These are phyloP conservation scores for Euwallacea similis DNA, from an alignment of 1,140 invertebrate species.

Conservation along the genomic window DNA sequence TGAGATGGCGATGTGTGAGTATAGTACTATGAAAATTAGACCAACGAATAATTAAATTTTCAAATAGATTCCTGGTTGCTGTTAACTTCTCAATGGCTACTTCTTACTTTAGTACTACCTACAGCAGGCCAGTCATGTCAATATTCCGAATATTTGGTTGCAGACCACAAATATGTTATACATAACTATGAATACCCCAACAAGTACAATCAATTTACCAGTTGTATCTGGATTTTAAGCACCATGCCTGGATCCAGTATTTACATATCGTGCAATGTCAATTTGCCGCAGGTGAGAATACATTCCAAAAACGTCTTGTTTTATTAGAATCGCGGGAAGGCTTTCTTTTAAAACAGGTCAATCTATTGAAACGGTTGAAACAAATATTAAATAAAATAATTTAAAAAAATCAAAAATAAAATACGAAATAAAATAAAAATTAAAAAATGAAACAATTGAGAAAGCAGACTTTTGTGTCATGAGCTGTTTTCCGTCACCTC, in stretches of 20 bases:
- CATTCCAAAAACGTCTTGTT: background rate
- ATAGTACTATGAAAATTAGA: too few species aligned
- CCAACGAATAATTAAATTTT: too few species aligned
- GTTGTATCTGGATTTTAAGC: slow-evolving; percentile 11
- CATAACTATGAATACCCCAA: background rate
- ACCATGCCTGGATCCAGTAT: slow-evolving; percentile 7
- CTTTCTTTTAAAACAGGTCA: too few species aligned
- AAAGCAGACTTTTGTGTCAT: too few species aligned
- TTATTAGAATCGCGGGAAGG: too few species aligned
- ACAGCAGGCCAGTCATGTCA: background rate
- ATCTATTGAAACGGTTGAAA: too few species aligned
- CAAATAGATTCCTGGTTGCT: too few species aligned
- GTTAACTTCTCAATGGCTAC: background rate
- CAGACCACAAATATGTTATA: slow-evolving; percentile 9
- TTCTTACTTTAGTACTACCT: background rate
- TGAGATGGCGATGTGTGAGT: too few species aligned
- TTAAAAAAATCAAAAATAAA: too few species aligned
- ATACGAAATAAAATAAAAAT: too few species aligned
- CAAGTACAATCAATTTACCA: background rate
- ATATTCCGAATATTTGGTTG: background rate
- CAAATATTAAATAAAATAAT: too few species aligned
- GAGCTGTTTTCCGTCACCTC: background rate
- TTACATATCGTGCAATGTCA: slow-evolving; percentile 4
- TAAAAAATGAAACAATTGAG: too few species aligned
- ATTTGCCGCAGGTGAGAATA: slow-evolving; percentile 14